These are phyloP conservation scores for Oncorhynchus clarkii DNA, from an alignment of 2,113 vertebrate species.

Conservation along the genomic window DNA sequence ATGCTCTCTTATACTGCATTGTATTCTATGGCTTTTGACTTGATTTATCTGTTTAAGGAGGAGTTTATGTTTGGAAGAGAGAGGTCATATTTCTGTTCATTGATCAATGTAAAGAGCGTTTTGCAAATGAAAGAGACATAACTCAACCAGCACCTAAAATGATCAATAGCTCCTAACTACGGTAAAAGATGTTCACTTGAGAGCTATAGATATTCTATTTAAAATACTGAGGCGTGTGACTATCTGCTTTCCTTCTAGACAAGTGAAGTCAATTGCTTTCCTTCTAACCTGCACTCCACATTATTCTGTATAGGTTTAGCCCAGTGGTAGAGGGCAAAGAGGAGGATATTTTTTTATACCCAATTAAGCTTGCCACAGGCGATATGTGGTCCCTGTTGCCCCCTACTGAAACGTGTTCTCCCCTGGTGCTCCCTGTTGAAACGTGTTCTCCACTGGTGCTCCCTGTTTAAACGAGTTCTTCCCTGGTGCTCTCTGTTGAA, in stretches of 20 bases:
- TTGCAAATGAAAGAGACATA: conserved; percentile 50
- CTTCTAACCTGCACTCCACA: conserved; percentile 52
- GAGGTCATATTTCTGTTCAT: conserved; percentile 39
- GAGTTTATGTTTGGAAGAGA: conserved; percentile 41
- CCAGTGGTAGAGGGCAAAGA: conserved; percentile 55
- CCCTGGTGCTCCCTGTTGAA: no score
- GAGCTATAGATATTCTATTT: conserved; percentile 1
- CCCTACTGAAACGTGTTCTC: neutral
- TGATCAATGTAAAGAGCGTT: conserved; percentile 53
- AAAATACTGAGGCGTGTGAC: conserved; percentile 17
- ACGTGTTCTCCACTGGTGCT: no score
- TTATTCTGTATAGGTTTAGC: conserved; percentile 53
- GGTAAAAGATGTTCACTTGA: conserved; percentile 30
- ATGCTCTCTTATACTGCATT: conserved; percentile 10
- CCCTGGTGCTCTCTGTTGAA: no score
- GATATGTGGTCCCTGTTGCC: conserved; percentile 52
- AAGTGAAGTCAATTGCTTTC: conserved; percentile 39
- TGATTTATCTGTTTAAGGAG: conserved; percentile 59
- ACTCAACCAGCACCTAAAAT: conserved; percentile 42
- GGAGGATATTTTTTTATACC: conserved; percentile 64
- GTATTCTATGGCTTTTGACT: conserved; percentile 29
- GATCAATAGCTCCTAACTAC: conserved; percentile 38
- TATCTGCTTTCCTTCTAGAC: conserved; percentile 24
- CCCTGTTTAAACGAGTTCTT: no score
- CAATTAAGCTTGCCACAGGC: conserved; percentile 70